These are phyloP conservation scores for Drosophila mimetica DNA, from an alignment of 2,888 invertebrate species.

Conservation along the genomic window DNA sequence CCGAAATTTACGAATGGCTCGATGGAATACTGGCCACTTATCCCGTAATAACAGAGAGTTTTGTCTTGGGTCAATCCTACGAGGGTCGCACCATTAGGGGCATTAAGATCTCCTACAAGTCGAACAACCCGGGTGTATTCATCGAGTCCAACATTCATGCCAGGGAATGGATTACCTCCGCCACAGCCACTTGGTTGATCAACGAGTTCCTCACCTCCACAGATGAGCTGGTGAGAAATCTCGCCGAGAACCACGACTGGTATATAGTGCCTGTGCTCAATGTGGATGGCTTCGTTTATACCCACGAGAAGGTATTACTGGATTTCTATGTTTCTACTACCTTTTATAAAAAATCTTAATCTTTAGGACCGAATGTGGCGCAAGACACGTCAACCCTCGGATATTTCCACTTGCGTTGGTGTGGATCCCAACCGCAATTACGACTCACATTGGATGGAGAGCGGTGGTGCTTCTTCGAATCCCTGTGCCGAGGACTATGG, in stretches of 20 bases:
- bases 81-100: constrained; percentile 87
- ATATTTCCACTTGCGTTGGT: constrained; percentile 73
- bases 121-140: constrained; percentile 86
- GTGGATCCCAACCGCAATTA: constrained; percentile 80
- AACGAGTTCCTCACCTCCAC: constrained; percentile 88
- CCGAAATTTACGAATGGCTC: constrained; percentile 87
- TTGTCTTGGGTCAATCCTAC: constrained; percentile 86
- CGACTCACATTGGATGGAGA: constrained; percentile 76
- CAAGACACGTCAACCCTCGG: constrained; percentile 86
- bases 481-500: constrained; percentile 84
- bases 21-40: constrained; percentile 84
- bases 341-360: neutral
- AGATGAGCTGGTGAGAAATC: constrained; percentile 85
- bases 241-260: constrained; percentile 89
- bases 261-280: constrained; percentile 89
- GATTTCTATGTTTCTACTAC: rapidly evolving
- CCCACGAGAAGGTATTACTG: constrained; percentile 86
- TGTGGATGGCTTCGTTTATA: constrained; percentile 89
- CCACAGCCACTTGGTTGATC: constrained; percentile 89
- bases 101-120: constrained; percentile 82
- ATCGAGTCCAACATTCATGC: constrained; percentile 88
- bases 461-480: constrained; percentile 85
- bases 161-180: constrained; percentile 90
- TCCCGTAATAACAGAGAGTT: constrained; percentile 85
- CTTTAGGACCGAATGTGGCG: constrained; percentile 87